Percentiles rank a stretch among this genome's conserved stretches.
These are phyloP conservation scores for Nicator chloris DNA, from an alignment of 2,113 vertebrate genomes.

Conservation along the genomic window DNA sequence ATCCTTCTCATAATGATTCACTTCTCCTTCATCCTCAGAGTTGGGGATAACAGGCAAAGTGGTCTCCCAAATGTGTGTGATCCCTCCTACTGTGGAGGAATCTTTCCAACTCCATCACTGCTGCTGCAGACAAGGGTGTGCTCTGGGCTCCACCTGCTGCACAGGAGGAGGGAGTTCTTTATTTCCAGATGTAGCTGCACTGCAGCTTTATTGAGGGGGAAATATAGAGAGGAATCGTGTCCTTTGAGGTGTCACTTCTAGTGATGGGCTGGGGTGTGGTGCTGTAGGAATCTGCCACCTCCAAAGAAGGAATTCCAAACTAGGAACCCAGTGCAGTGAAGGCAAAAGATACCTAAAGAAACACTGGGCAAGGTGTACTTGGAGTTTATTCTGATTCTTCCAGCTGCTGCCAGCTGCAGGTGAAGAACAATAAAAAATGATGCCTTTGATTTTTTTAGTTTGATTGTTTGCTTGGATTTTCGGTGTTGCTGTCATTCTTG, in stretches of 20 bases:
- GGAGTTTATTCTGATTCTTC: background rate
- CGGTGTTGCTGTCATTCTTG: background rate
- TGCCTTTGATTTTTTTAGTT: background rate
- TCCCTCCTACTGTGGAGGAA: background rate
- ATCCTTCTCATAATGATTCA: background rate
- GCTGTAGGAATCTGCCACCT: background rate
- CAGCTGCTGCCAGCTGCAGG: background rate
- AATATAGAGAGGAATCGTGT: background rate
- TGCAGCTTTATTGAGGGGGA: background rate
- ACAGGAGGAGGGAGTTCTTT: background rate
- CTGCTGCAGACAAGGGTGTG: background rate
- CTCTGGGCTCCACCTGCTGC: conserved; percentile 11
- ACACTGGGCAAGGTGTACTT: background rate
- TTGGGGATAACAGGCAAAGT: background rate
- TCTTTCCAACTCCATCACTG: background rate
- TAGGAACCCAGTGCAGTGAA: background rate
- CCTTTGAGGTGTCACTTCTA: background rate
- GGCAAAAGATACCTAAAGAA: background rate
- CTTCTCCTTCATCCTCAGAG: background rate
- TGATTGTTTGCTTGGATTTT: background rate
- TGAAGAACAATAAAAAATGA: background rate
- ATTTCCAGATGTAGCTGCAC: background rate
- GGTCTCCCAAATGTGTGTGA: background rate
- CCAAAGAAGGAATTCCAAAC: background rate
- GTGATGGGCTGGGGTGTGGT: too few species aligned